Base-by-base conservation (phyloP, 1,140 invertebrate species). In the Homarus americanus region DNA sequence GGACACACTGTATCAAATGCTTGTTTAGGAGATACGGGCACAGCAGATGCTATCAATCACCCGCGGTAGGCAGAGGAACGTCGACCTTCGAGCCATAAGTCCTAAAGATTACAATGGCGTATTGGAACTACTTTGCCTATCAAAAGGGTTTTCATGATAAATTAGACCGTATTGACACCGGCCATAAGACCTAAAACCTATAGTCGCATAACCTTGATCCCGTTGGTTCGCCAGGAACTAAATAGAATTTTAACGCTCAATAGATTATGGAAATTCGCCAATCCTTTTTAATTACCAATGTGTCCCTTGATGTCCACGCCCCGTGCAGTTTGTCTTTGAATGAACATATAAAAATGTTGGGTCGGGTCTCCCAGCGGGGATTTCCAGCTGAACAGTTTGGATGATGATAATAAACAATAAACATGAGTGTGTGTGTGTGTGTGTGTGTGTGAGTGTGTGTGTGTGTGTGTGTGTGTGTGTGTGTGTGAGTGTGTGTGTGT, bases 1-100 rank as follows among this genome's bases (percentile, higher is more conserved):
- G 87, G 53, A 80, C 87, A 85, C 66, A 82, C 63, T 89, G 87
- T 89, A 89, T 89, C 87, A 89, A 89, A 80, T 82, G 87, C 87
- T 89, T 89, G 85, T 79, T 79, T 63, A n/a, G 82, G 36, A 63
- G 82, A 83, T 83, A 69, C 82, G 75, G 63, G 78, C 63, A 32
- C 41, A 75, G 28, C 78, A 73, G 78, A 53, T 79, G 69, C 87
- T 82, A 89, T 89, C 87, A 89, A 89, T 89, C 87, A 89, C 79
- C 69, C n/a, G 7, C 38, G 38, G 1, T 24, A 1, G n/a, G 5
- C 41, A 40, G 63, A 32, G 73, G 4, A 82, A 28, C 44, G 44
- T 41, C 76, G 78, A 10, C 86, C 17, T 41, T 80, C 24, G 7
- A 34, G 38, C 24, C 17, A 1, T 28, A n/a, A 1, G 2, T 1